Evolutionary conservation across 2,888 invertebrate species (phyloP).

Genomic region (Cryptophagus acutangulus): DNA sequence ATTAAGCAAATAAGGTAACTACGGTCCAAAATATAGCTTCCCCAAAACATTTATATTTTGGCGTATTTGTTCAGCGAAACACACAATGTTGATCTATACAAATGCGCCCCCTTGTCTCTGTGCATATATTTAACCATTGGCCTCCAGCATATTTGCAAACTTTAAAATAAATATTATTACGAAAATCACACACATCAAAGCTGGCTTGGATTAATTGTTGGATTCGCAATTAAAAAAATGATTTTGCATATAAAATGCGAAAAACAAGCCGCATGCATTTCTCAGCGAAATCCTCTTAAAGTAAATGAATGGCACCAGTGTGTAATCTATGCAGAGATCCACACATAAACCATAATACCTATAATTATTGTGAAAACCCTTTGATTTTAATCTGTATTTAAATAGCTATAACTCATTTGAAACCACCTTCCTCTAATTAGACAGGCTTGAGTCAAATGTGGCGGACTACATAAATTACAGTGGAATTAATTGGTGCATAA

Average conservation of each 20-base stretch:
- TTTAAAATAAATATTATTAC: constrained; percentile 43
- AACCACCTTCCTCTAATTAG: constrained; percentile 21
- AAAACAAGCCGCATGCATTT: no score
- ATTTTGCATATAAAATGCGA: no score
- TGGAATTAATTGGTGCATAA: constrained; percentile 26
- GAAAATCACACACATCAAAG: constrained; percentile 34
- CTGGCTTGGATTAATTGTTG: no score
- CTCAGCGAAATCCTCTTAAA: constrained; percentile 13
- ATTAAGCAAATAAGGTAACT: no score
- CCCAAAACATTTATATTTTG: no score
- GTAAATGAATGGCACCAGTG: constrained; percentile 13
- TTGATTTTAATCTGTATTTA: constrained; percentile 20
- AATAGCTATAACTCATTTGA: constrained; percentile 20
- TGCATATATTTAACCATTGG: constrained; percentile 30
- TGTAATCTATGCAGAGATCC: constrained; percentile 11
- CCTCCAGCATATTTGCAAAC: constrained; percentile 39
- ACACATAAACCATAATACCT: constrained; percentile 17
- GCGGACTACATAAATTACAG: constrained; percentile 14
- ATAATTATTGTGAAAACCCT: constrained; percentile 17
- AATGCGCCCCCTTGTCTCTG: constrained; percentile 28
- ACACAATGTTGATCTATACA: no score
- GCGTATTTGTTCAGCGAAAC: no score
- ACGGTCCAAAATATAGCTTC: no score
- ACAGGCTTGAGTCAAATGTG: constrained; percentile 16
- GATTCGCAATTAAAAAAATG: no score